Evolutionary conservation across 2,113 vertebrate genomes (phyloP), one percentile per base, ranked within the genome.

Genomic region (Grantiella picta): DNA sequence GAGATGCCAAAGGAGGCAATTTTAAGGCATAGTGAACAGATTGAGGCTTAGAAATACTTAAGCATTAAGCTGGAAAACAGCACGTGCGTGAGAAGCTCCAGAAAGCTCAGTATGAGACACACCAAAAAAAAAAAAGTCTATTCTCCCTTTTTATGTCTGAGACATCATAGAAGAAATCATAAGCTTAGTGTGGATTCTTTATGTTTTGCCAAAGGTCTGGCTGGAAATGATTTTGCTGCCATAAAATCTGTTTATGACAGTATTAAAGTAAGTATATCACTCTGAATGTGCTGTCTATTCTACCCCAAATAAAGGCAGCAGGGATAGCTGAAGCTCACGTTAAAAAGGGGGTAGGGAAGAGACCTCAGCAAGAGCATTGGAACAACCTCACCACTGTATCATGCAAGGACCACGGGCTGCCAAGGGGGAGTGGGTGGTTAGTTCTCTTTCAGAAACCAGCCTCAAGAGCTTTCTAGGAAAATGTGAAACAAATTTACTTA

Each of bases 221-320:
- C 81, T 96, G 73, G 92, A 95, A 94, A 92, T 89, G 19, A 94
- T 89, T 96, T 56, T 78, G 22, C 89, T 71, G 72, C 53, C 49
- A 84, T 95, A 94, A 97, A 95, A 94, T 87, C 80, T 84, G 86
- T 95, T 97, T 95, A 95, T 89, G 91, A 82, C 65, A 82, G 69
- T 64, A 75, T 89, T 95, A 84, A 93, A 93, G 71, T 61, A 88
- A 93, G 64, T 93, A 86, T 89, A 95, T 94, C 69, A 89, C 31
- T 86, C 44, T 86, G 59, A 92, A 92, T 25, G 45, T 61, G 42
- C 50, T 92, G 68, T 78, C 79, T 73, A 25, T 93, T 86, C 82
- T 59, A 73, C 21, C 33, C 23, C 33, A 57, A 28, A 77, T 59
- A 89, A 86, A 90, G 49, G 38, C 47, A 95, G 38, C 29, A 64